A percentile compares a stretch with the other conserved stretches of the same genome.
These are phyloP conservation scores for Pangasius sanitwongsei DNA, from an alignment of 2,797 vertebrate genomes.

Conservation along the genomic window DNA sequence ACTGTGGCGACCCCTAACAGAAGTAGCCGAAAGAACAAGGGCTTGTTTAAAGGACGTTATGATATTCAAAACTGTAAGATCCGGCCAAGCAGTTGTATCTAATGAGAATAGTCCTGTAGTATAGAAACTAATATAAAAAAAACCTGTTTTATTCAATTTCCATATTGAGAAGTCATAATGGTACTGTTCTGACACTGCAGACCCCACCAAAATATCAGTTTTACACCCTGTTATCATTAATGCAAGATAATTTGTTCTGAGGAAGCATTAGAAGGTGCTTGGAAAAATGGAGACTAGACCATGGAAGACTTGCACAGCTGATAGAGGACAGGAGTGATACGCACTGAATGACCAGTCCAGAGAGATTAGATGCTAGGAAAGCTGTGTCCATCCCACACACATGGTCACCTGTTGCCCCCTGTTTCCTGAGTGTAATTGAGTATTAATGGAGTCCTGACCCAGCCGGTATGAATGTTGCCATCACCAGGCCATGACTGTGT, in stretches of 20 bases:
- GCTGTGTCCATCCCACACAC: slow-evolving; percentile 37
- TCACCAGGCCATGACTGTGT: slow-evolving; percentile 71
- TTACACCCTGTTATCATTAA: background rate
- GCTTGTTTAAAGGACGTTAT: background rate
- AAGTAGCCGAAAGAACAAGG: too few relatives aligned
- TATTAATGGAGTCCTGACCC: slow-evolving; percentile 74
- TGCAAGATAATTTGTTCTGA: background rate
- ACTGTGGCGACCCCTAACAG: too few relatives aligned
- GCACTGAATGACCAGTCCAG: background rate
- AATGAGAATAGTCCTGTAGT: background rate
- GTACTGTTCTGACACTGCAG: background rate
- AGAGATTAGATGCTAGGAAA: background rate
- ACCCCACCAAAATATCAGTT: too few relatives aligned
- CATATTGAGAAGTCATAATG: background rate
- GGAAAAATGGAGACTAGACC: background rate
- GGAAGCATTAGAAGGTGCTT: background rate
- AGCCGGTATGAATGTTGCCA: slow-evolving; percentile 69
- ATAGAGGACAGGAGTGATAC: background rate
- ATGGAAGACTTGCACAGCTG: background rate
- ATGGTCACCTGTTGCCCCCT: slow-evolving; percentile 33
- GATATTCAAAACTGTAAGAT: background rate
- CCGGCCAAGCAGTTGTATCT: background rate
- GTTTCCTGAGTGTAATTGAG: slow-evolving; percentile 60
- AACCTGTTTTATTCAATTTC: background rate
- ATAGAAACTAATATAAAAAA: too few relatives aligned